A percentile compares a stretch with the other conserved stretches of the same genome.
Conservation (phyloP, 1,140 invertebrate species). For the Armadillidium nasatum region DNA sequence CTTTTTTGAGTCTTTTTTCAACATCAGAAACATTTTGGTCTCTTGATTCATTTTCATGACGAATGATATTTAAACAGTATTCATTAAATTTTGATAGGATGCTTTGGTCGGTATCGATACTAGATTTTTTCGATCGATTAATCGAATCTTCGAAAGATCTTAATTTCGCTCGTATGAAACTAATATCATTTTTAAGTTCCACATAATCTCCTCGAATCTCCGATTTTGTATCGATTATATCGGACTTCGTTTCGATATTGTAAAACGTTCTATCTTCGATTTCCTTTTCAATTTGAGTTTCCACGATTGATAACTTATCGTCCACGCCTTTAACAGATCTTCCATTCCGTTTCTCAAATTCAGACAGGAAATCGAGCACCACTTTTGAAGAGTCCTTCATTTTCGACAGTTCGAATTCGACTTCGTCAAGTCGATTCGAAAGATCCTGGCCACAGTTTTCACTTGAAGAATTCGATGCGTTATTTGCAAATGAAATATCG, state of each 20-base stretch:
- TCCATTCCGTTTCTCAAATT: neutral
- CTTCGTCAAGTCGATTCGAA: neutral
- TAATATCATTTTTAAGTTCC: neutral
- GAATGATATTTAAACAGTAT: neutral
- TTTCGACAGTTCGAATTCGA: neutral
- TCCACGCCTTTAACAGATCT: neutral
- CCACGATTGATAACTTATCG: neutral
- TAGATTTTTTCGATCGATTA: neutral
- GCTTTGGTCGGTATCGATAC: neutral
- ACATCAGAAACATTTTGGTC: neutral
- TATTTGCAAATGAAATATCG: neutral
- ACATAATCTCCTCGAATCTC: neutral
- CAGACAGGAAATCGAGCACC: neutral
- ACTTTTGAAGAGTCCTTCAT: neutral
- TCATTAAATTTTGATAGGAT: neutral
- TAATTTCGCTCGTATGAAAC: neutral
- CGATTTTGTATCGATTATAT: neutral
- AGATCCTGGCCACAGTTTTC: neutral
- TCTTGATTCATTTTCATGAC: neutral
- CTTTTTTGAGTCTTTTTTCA: neutral
- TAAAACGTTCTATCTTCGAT: neutral
- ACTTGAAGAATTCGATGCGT: neutral
- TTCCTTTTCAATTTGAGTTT: neutral
- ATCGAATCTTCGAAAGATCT: slow-evolving; percentile 1
- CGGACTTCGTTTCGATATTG: neutral